phyloP scores from a whole-genome alignment of 1,140 invertebrate species.

The Pygmarrhopalites habei region DNA sequence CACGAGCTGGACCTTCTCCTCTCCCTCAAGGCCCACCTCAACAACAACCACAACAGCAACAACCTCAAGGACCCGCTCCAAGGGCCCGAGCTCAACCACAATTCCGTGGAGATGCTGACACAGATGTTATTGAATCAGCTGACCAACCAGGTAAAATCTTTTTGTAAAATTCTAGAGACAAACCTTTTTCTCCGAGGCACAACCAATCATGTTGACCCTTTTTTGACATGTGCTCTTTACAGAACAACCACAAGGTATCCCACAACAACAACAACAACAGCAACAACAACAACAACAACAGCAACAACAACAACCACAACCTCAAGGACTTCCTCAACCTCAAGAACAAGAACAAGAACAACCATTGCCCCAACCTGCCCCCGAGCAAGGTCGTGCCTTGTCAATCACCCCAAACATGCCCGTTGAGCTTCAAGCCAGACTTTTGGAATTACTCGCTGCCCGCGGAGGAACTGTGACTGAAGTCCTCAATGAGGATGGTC shows the following conservation, averaged over 20 bases:
- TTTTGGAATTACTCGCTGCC: constrained; percentile 49
- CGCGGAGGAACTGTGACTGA: constrained; percentile 42
- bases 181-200: too few relatives aligned
- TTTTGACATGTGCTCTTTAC: too few relatives aligned
- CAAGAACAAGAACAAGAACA: constrained; percentile 26
- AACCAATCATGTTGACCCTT: too few relatives aligned
- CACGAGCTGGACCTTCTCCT: constrained; percentile 12
- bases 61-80: constrained; percentile 17
- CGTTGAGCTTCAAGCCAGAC: constrained; percentile 47
- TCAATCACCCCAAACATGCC: constrained; percentile 44
- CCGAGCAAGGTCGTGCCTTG: constrained; percentile 39
- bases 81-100: constrained; percentile 1
- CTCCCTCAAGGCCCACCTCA: constrained; percentile 20
- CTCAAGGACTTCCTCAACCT: constrained; percentile 14
- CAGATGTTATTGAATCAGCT: constrained; percentile 9
- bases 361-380: constrained; percentile 32
- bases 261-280: constrained; percentile 13
- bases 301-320: constrained; percentile 31
- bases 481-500: constrained; percentile 35
- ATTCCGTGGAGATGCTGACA: not conserved
- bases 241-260: constrained; percentile 9
- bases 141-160: constrained; percentile 13
- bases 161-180: too few relatives aligned
- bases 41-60: constrained; percentile 22
- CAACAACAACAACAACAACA: constrained; percentile 19